Conservation (phyloP, 2,113 vertebrate species). For the Synodontis membranacea region DNA sequence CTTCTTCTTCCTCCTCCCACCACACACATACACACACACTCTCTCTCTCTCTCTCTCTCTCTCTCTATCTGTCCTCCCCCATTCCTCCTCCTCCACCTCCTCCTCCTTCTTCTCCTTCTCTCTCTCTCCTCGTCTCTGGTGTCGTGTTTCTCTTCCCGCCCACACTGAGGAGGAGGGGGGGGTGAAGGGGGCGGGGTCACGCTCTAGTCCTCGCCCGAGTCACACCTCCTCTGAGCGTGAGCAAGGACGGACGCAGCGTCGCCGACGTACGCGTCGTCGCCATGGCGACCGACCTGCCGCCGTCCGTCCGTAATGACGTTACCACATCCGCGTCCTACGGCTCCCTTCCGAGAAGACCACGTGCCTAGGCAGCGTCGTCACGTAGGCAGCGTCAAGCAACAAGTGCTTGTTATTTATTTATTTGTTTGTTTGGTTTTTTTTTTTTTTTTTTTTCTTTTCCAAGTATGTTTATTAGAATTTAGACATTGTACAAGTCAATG, state of each 20-base stretch:
- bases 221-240: conserved; percentile 72
- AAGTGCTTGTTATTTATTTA: conserved; percentile 4
- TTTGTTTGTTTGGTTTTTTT: background rate
- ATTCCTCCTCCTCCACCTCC: conserved; percentile 52
- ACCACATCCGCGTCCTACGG: conserved; percentile 65
- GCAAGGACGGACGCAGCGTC: conserved; percentile 64
- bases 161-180: conserved; percentile 63
- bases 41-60: conserved; percentile 46
- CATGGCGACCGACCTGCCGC: conserved; percentile 66
- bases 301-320: conserved; percentile 63
- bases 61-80: conserved; percentile 63
- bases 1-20: conserved; percentile 53
- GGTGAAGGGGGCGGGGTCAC: conserved; percentile 46
- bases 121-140: conserved; percentile 70
- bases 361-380: conserved; percentile 23
- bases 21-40: conserved; percentile 52
- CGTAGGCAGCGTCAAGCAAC: conserved; percentile 64
- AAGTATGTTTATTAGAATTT: too few species aligned
- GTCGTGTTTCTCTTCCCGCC: conserved; percentile 82
- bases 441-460: too few species aligned
- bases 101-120: conserved; percentile 31
- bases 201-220: conserved; percentile 55
- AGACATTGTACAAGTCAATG: too few species aligned
- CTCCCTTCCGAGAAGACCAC: conserved; percentile 53
- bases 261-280: conserved; percentile 72